Conservation (phyloP, 2,113 vertebrate genomes). For the Aphelocoma coerulescens region DNA sequence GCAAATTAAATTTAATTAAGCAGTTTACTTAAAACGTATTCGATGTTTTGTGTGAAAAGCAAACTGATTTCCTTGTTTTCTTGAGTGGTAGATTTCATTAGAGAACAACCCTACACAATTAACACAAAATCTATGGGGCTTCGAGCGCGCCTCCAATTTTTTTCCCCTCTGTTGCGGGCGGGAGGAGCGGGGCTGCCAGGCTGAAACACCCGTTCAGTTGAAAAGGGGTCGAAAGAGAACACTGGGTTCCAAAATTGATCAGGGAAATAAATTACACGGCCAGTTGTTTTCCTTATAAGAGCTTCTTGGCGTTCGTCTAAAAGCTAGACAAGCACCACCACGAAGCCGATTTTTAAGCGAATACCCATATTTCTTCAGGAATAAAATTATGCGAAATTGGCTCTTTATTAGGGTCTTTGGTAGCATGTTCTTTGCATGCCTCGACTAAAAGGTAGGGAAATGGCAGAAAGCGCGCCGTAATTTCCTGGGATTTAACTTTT, state of each 20-base stretch:
- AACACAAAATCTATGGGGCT: not conserved
- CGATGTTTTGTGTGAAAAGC: constrained; percentile 59
- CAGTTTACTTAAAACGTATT: constrained; percentile 50
- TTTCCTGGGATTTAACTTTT: not conserved
- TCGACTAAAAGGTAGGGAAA: not conserved
- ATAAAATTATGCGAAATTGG: not conserved
- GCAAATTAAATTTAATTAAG: constrained; percentile 61
- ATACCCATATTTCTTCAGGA: not conserved
- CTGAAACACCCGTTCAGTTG: not conserved
- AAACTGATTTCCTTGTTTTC: constrained; percentile 46
- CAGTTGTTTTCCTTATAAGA: not conserved
- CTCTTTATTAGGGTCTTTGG: not conserved
- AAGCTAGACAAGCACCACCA: not conserved
- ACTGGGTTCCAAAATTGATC: not conserved
- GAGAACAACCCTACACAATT: not conserved
- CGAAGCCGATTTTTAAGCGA: not conserved
- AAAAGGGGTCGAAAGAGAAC: not conserved
- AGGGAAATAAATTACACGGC: not conserved
- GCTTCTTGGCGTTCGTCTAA: not conserved
- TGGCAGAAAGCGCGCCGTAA: not conserved
- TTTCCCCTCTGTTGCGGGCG: not conserved
- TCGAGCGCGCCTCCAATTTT: not conserved
- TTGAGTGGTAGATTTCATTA: not conserved
- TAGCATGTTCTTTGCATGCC: not conserved
- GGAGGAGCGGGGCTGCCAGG: not conserved